Conservation (phyloP, 2,888 invertebrate genomes). For the Caenorhabditis uteleia region DNA sequence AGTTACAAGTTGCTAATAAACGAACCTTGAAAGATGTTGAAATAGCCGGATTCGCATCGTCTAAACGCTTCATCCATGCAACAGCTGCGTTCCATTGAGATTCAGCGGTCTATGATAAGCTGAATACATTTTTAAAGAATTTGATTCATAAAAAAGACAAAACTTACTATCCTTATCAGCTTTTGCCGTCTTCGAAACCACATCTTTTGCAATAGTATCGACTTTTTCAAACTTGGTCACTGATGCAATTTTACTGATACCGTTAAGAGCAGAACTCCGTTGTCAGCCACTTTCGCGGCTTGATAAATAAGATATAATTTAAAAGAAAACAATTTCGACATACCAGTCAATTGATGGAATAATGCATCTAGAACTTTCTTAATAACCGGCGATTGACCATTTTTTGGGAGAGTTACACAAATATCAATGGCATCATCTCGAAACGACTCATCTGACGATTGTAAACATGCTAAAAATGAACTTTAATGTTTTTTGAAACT, state of each 20-base stretch:
- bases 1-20: too few relatives aligned
- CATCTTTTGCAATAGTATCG: slow-evolving; percentile 41
- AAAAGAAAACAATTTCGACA: neutral
- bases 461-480: slow-evolving; percentile 9
- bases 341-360: slow-evolving; percentile 35
- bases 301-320: too few relatives aligned
- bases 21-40: slow-evolving; percentile 29
- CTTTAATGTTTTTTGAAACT: too few relatives aligned
- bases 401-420: slow-evolving; percentile 15
- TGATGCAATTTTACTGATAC: slow-evolving; percentile 25
- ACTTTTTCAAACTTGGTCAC: slow-evolving; percentile 16
- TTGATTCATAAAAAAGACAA: neutral
- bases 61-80: slow-evolving; percentile 31
- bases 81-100: slow-evolving; percentile 47
- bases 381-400: slow-evolving; percentile 13
- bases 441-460: slow-evolving; percentile 17
- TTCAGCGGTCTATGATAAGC: slow-evolving; percentile 40
- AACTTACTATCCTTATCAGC: slow-evolving; percentile 46
- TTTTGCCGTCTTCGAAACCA: slow-evolving; percentile 40
- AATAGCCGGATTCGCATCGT: slow-evolving; percentile 11
- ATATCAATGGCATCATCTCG: slow-evolving; percentile 21
- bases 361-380: slow-evolving; percentile 28
- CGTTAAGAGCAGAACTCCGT: slow-evolving; percentile 35
- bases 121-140: slow-evolving; percentile 14
- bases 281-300: slow-evolving; percentile 40